Conservation (phyloP, 1,140 invertebrate species). For the Physella acuta region DNA sequence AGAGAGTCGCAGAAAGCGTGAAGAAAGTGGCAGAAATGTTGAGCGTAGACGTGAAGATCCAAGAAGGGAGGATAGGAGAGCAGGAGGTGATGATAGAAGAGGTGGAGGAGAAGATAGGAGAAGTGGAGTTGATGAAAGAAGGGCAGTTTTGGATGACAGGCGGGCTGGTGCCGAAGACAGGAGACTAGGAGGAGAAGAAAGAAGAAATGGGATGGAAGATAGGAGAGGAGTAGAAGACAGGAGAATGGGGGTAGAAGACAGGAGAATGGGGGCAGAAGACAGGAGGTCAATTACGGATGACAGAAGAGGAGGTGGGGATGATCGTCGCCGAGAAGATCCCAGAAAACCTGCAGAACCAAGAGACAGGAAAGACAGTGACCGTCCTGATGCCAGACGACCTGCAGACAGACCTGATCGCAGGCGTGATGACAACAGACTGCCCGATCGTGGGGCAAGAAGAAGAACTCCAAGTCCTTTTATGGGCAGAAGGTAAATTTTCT, state of each 20-base stretch:
- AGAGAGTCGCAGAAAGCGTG: conserved; percentile 5
- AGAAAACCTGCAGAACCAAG: conserved; percentile 37
- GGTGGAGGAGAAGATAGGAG: conserved; percentile 9
- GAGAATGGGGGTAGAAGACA: conserved; percentile 7
- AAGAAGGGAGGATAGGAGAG: neutral
- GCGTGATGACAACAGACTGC: conserved; percentile 8
- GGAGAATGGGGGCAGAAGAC: neutral
- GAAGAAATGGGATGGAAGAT: conserved; percentile 1
- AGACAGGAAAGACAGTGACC: conserved; percentile 31
- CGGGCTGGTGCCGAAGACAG: conserved; percentile 33
- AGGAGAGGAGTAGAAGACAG: conserved; percentile 31
- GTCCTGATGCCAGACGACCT: conserved; percentile 2
- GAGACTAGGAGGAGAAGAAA: conserved; percentile 17
- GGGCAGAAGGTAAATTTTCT: conserved; percentile 21
- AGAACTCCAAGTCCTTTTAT: conserved; percentile 25
- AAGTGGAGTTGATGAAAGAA: conserved; percentile 22
- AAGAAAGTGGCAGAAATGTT: conserved; percentile 8
- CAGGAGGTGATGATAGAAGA: neutral
- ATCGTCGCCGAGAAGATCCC: conserved; percentile 34
- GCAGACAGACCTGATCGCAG: conserved; percentile 12
- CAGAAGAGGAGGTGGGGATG: conserved; percentile 14
- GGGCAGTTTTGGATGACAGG: conserved; percentile 29
- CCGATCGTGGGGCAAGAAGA: conserved; percentile 24
- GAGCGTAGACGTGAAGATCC: conserved; percentile 6
- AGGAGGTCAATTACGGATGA: conserved; percentile 15